Conservation (phyloP, 1,140 invertebrate species). For the Trialeurodes vaporariorum region DNA sequence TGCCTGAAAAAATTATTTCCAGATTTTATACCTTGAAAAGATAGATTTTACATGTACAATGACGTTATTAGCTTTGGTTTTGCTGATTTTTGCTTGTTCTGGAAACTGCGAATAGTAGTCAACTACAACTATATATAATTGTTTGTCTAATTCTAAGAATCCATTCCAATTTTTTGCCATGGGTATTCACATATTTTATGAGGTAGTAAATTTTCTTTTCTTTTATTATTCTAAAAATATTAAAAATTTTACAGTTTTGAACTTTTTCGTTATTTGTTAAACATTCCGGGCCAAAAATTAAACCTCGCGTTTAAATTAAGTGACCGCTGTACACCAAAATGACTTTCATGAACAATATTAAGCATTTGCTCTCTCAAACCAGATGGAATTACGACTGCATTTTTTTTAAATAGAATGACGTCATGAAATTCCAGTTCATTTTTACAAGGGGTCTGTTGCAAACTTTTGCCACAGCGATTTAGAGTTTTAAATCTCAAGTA, state of each 20-base stretch:
- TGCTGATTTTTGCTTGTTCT: slow-evolving; percentile 10
- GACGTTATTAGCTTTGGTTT: background rate
- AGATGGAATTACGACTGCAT: slow-evolving; percentile 32
- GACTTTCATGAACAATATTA: slow-evolving; percentile 33
- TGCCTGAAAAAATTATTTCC: slow-evolving; percentile 26
- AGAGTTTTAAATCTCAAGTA: too few relatives aligned
- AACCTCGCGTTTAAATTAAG: slow-evolving; percentile 30
- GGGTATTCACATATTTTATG: slow-evolving; percentile 14
- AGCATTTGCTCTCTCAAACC: slow-evolving; percentile 30
- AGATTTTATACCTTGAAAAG: slow-evolving; percentile 29
- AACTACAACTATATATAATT: slow-evolving; percentile 22
- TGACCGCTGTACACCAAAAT: slow-evolving; percentile 36
- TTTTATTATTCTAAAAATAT: slow-evolving; percentile 24
- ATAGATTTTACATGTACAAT: slow-evolving; percentile 22
- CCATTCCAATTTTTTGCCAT: slow-evolving; percentile 17
- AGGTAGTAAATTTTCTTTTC: slow-evolving; percentile 30
- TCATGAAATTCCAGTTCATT: slow-evolving; percentile 30
- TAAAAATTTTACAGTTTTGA: slow-evolving; percentile 32
- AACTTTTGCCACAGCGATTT: too few relatives aligned
- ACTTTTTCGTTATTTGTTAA: slow-evolving; percentile 33
- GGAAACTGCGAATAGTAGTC: slow-evolving; percentile 21
- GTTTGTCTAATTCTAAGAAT: slow-evolving; percentile 34
- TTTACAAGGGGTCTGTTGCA: too few relatives aligned
- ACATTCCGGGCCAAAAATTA: slow-evolving; percentile 36
- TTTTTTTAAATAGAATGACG: slow-evolving; percentile 31